phyloP scores from a whole-genome alignment of 64 coral and sea anemone species.

The Pachyseris speciosa region DNA sequence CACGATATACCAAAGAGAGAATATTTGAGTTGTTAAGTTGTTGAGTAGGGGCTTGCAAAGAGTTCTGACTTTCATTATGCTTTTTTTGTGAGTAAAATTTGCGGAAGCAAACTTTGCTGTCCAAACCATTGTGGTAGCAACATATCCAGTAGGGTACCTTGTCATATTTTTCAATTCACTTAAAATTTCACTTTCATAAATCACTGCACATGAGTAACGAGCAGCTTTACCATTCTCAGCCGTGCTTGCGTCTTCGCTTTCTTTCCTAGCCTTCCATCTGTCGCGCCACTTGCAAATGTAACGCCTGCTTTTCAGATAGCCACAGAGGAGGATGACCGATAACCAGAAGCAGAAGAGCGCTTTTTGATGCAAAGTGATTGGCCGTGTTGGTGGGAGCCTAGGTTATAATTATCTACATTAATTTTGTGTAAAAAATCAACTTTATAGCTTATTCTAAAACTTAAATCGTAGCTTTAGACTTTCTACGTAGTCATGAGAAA shows the following conservation, averaged over 20 bases:
- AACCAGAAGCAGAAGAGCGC: constrained; percentile 92
- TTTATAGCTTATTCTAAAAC: no score
- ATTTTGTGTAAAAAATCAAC: neutral
- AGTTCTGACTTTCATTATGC: no score
- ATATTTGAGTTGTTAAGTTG: no score
- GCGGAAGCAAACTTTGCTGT: no score
- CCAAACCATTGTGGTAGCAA: no score
- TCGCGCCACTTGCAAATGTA: constrained; percentile 5
- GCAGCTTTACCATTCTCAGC: neutral
- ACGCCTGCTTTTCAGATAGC: constrained; percentile 34
- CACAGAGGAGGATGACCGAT: constrained; percentile 63
- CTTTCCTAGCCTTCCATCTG: constrained; percentile 49
- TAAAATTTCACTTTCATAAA: neutral
- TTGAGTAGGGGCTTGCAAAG: no score
- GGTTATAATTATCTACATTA: neutral
- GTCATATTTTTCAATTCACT: neutral
- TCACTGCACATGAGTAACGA: neutral
- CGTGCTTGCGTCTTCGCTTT: constrained; percentile 4
- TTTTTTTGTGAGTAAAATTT: no score
- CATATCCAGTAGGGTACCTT: no score
- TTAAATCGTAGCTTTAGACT: no score
- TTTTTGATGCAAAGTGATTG: constrained; percentile 95
- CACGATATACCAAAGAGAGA: no score
- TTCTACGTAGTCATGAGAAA: no score
- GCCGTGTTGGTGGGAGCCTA: constrained; percentile 84